Evolutionary conservation across 1,140 invertebrate species (phyloP).

Genomic region (Wasmannia auropunctata): DNA sequence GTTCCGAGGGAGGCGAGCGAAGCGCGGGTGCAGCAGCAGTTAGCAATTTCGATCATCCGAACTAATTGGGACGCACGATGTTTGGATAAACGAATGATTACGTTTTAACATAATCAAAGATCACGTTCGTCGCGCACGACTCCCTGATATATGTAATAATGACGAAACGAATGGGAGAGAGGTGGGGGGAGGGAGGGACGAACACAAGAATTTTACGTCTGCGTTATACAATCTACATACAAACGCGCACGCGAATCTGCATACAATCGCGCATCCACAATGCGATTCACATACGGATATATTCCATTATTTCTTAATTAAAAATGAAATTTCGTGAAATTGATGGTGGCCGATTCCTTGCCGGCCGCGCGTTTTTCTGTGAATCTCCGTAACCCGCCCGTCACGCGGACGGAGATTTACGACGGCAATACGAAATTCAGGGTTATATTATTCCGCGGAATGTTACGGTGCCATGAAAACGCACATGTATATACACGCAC

Average conservation of each 20-base stretch:
- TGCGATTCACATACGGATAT: neutral
- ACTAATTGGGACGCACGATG: constrained; percentile 38
- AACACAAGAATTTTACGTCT: neutral
- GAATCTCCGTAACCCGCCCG: neutral
- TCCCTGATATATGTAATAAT: neutral
- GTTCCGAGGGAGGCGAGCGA: neutral
- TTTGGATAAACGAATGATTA: constrained; percentile 31
- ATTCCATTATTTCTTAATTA: constrained; percentile 10
- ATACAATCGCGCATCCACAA: neutral
- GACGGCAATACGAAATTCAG: constrained; percentile 5
- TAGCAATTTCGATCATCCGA: constrained; percentile 49
- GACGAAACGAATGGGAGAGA: too few species aligned
- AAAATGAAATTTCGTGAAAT: neutral
- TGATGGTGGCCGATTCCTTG: neutral
- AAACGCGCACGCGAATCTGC: neutral
- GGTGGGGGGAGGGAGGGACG: too few species aligned
- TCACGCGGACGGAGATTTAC: constrained; percentile 17
- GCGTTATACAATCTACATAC: too few species aligned
- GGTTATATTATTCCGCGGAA: constrained; percentile 30
- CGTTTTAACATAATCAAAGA: constrained; percentile 8
- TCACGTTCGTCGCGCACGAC: neutral
- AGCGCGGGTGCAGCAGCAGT: neutral
- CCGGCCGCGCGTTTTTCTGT: neutral
- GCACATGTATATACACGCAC: too few species aligned
- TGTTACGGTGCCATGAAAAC: constrained; percentile 13